phyloP scores from a whole-genome alignment of 2,113 vertebrate genomes.

The Ceyx margarethae region DNA sequence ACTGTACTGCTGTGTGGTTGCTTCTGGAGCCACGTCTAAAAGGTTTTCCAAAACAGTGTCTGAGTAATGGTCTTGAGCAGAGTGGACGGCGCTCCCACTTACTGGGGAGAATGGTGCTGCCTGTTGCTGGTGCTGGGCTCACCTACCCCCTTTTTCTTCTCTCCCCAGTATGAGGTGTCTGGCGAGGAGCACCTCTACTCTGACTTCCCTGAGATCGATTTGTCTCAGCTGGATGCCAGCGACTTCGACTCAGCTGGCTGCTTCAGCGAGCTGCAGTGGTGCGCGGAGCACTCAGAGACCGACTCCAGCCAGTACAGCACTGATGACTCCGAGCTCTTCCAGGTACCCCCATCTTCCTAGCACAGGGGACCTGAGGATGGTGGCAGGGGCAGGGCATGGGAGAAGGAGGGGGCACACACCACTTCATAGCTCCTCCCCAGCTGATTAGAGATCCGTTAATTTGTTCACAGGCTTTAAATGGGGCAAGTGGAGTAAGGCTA shows the following conservation, averaged over 20 bases:
- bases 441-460: conserved; percentile 78
- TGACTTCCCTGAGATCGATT: conserved; percentile 94
- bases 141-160: conserved; percentile 37
- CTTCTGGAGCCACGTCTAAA: background rate
- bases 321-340: conserved; percentile 87
- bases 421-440: conserved; percentile 75
- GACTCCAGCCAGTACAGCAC: conserved; percentile 89
- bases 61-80: accelerated
- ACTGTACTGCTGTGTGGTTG: background rate
- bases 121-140: background rate
- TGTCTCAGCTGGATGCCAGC: conserved; percentile 92
- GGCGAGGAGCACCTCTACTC: conserved; percentile 91
- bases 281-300: conserved; percentile 81
- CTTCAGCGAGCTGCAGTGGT: conserved; percentile 93
- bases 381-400: background rate
- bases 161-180: conserved; percentile 83
- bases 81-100: too few species aligned
- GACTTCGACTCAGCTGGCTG: conserved; percentile 94
- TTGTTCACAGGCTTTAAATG: conserved; percentile 56
- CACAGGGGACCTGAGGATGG: background rate
- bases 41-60: background rate
- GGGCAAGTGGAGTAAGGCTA: conserved; percentile 54
- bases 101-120: accelerated
- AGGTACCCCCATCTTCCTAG: conserved; percentile 74
- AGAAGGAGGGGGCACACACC: background rate